Evolutionary conservation across 2,797 vertebrate genomes (phyloP), one percentile per base, ranked within the genome.

Genomic region (Spondyliosoma cantharus): DNA sequence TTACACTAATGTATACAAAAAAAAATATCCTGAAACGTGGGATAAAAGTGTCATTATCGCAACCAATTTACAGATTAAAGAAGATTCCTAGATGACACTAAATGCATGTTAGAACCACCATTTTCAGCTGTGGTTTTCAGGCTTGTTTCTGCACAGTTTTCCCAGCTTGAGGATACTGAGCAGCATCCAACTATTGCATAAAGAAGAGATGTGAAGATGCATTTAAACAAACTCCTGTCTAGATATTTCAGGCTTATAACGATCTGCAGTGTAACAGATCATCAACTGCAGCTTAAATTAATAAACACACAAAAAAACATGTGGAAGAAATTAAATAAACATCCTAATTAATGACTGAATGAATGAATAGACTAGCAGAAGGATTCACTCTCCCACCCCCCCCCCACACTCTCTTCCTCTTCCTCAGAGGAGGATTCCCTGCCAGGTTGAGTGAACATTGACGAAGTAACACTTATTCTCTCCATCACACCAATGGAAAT

Each of bases 401-500:
- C 53, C 32, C 5, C 29, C 27, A 29, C 37, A 37, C 37, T 29
- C 15, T 52, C 32, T 71, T 64, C 74, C 69, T 86, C 81, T 71
- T 65, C 63, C 80, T 89, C 78, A 56, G 78, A 78, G 61, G 88
- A 92, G 86, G 87, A 80, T 86, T 87, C 74, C 80, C 85, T 86
- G 85, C 86, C 80, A 85, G 90, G 82, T 87, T 90, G 90, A 94
- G 89, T 92, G 93, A 93, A 91, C 92, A 92, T 91, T 93, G 93
- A 93, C 82, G 85, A 83, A 93, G 93, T 90, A 95, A 94, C 93
- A 92, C 92, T 92, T 90, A 90, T 93, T 91, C 86, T 93, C 88
- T 88, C 89, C 84, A 84, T 92, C 92, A 91, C 91, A 88, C 91
- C 92, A 93, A 82, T 93, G 93, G 93, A 95, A 94, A 95, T 95